Evolutionary conservation across 2,797 vertebrate genomes (phyloP), one percentile per base, ranked within the genome.

Genomic region (Mareca strepera): DNA sequence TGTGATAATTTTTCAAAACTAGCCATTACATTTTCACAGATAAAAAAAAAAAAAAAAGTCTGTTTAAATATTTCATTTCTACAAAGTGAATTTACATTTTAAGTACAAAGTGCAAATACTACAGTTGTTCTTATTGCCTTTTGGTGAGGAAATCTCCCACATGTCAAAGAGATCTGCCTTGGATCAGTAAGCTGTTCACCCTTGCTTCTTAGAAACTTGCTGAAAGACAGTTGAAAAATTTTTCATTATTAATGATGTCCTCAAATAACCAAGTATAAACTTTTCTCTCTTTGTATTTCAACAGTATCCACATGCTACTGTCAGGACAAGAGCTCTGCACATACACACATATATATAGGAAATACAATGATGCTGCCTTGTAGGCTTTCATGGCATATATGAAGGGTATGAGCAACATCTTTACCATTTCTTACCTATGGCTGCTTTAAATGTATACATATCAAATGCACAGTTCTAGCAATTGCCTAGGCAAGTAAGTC

Each of bases 51-150:
- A 98, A 95, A 90, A 90, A 98, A 98, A 98, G 98, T 99, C 98
- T 98, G 98, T 98, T 99, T 99, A 99, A 99, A 99, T 99, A 99
- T 98, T 98, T 98, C 97, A 97, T 98, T 98, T 99, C 99, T 99
- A 99, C 99, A 99, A 98, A 98, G 99, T 99, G 99, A 99, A 99
- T 99, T 99, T 99, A 99, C 99, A 99, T 99, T 98, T 98, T 99
- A 99, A 99, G 99, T 99, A 99, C 99, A 99, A 99, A 99, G 99
- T 99, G 99, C 99, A 99, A 99, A 99, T 99, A 99, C 99, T 99
- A 99, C 98, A 97, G 98, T 94, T 97, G 96, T 88, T 73, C 88
- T 94, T 95, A 97, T 98, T 98, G 98, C 98, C 97, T 97, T 98
- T 98, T 98, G 98, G 98, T 98, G 98, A 98, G 98, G 98, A 98